Percentiles rank a stretch among this genome's conserved stretches.
Evolutionary conservation across 2,113 vertebrate species (phyloP).

Genomic region (Arenaria interpres): DNA sequence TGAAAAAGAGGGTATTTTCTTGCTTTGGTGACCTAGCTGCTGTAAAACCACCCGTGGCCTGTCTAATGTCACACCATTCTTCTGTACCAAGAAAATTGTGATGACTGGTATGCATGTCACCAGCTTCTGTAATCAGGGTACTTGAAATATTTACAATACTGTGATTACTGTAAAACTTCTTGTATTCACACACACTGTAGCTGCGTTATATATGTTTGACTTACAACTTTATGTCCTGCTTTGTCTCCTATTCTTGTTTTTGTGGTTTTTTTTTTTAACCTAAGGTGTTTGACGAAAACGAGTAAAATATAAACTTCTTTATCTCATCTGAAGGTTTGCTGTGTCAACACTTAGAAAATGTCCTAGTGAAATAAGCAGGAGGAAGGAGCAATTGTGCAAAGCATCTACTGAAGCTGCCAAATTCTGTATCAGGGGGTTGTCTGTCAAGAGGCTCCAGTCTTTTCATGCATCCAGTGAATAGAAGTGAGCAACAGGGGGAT

Average conservation of each 20-base stretch:
- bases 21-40: neutral
- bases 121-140: slow-evolving; percentile 39
- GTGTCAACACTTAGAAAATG: neutral
- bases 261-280: neutral
- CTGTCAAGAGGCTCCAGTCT: neutral
- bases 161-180: neutral
- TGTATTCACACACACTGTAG: neutral
- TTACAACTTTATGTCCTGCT: neutral
- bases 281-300: neutral
- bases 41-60: neutral
- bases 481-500: neutral
- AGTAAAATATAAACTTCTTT: neutral
- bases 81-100: neutral
- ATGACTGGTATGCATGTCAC: slow-evolving; percentile 49
- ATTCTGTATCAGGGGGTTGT: neutral
- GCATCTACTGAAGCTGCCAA: neutral
- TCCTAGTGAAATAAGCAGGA: neutral
- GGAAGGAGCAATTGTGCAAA: neutral
- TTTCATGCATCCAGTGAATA: neutral
- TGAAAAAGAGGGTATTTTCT: neutral
- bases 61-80: neutral
- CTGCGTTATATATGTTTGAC: neutral
- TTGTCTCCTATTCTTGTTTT: neutral
- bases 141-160: slow-evolving; percentile 39
- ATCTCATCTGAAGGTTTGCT: neutral